Evolutionary conservation across 1,140 invertebrate genomes (phyloP).

Genomic region (Drosophila ogumai): DNA sequence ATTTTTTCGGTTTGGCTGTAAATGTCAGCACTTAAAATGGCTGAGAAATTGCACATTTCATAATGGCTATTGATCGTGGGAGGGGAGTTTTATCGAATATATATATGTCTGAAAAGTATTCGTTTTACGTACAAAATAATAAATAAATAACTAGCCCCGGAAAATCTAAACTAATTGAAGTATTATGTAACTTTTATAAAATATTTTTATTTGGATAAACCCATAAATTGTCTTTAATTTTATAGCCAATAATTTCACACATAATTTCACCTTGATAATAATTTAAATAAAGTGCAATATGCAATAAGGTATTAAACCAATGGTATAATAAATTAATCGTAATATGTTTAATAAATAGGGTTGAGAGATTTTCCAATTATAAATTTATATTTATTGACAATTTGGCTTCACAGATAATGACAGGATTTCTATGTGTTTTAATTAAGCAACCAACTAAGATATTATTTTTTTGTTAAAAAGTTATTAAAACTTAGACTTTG

Average conservation of each 20-base stretch:
- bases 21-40: conserved; percentile 14
- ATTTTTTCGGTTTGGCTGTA: conserved; percentile 6
- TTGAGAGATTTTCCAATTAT: too few species aligned
- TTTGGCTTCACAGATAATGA: background rate
- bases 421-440: background rate
- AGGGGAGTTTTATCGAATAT: background rate
- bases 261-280: background rate
- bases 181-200: background rate
- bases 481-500: too few species aligned
- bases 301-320: background rate
- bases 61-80: background rate
- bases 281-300: too few species aligned
- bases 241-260: background rate
- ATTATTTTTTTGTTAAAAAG: background rate
- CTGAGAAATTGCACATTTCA: conserved; percentile 17
- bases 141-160: background rate
- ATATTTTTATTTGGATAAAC: background rate
- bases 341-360: background rate
- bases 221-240: background rate
- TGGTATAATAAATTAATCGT: too few species aligned
- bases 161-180: background rate
- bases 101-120: background rate
- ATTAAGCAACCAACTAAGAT: background rate
- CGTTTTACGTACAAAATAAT: background rate
- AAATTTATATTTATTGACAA: background rate